These are phyloP conservation scores for Dermolepida albohirtum DNA, from an alignment of 2,888 invertebrate species.

Conservation along the genomic window DNA sequence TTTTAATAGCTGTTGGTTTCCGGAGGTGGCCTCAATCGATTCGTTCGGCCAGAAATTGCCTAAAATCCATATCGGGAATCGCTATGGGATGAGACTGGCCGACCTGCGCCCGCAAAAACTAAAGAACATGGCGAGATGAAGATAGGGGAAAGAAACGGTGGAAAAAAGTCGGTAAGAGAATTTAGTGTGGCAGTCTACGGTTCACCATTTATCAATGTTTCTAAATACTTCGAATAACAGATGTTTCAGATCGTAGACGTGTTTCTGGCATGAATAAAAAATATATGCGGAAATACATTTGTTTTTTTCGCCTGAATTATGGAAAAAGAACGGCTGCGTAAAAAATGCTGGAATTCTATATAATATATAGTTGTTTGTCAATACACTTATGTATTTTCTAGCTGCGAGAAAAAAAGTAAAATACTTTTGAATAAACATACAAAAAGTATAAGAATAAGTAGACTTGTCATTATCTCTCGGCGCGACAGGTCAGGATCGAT, in stretches of 20 bases:
- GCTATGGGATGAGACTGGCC: conserved; percentile 22
- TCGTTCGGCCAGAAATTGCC: conserved; percentile 32
- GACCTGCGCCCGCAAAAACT: conserved; percentile 25
- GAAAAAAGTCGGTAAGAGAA: conserved; percentile 28
- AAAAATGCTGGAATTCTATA: neutral
- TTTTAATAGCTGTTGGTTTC: conserved; percentile 35
- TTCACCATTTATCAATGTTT: conserved; percentile 32
- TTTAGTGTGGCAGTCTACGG: conserved; percentile 24
- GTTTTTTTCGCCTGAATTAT: neutral
- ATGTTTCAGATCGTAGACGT: conserved; percentile 25
- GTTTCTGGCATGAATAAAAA: conserved; percentile 29
- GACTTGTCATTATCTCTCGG: no score
- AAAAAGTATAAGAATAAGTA: no score
- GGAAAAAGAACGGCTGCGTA: neutral
- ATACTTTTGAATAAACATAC: no score
- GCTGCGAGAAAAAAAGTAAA: no score
- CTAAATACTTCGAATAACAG: conserved; percentile 38
- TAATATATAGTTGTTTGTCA: no score
- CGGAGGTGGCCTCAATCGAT: conserved; percentile 26
- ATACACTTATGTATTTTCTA: neutral
- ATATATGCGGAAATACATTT: neutral
- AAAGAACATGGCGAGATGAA: conserved; percentile 7
- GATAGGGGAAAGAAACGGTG: conserved; percentile 4
- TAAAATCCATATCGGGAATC: conserved; percentile 28
- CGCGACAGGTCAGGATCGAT: no score